Conservation (phyloP, 2,797 vertebrate species). For the Synaphobranchus kaupii region DNA sequence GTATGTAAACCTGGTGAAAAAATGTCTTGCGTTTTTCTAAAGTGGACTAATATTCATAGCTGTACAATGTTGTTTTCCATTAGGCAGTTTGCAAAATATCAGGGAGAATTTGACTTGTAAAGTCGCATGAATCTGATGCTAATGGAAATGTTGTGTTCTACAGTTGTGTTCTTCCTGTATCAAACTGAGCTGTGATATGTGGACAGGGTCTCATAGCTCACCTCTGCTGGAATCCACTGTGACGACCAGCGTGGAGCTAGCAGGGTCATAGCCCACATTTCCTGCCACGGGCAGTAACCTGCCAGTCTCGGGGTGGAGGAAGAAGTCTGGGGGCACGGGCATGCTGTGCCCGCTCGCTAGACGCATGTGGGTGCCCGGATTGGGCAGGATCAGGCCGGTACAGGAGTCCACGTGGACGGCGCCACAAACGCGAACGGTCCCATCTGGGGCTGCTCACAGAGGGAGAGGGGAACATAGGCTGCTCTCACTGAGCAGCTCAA, state of each 20-base stretch:
- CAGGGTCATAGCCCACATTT: slow-evolving; percentile 79
- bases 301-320: slow-evolving; percentile 81
- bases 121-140: not conserved
- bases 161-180: not conserved
- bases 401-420: slow-evolving; percentile 65
- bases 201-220: slow-evolving; percentile 37
- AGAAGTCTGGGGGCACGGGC: slow-evolving; percentile 72
- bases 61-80: not conserved
- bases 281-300: slow-evolving; percentile 78
- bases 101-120: not conserved
- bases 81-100: not conserved
- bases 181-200: not conserved
- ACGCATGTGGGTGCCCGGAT: slow-evolving; percentile 70
- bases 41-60: no score
- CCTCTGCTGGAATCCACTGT: slow-evolving; percentile 70
- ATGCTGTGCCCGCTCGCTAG: slow-evolving; percentile 70
- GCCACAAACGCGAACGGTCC: slow-evolving; percentile 54
- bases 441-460: slow-evolving; percentile 62
- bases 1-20: no score
- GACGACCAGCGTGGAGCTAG: slow-evolving; percentile 70
- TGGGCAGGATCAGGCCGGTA: slow-evolving; percentile 77
- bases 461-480: slow-evolving; percentile 14
- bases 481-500: not conserved
- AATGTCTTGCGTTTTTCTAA: no score
- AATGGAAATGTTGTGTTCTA: not conserved